Base-by-base conservation (phyloP, 1,140 invertebrate genomes). In the Drosophila repleta region DNA sequence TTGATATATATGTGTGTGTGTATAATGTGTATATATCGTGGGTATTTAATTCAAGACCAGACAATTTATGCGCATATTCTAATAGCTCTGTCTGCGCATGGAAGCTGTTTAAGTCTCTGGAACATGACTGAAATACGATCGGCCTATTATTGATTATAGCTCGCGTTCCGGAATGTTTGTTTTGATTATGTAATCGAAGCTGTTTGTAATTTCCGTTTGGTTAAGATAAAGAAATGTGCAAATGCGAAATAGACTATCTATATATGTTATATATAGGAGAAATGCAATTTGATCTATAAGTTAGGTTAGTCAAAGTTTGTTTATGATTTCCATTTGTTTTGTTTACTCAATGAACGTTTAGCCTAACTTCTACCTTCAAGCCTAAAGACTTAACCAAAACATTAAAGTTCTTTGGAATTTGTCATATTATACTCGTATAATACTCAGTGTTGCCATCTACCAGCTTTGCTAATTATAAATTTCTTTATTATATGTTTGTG, bases 61-160 rank as follows among this genome's bases (percentile, higher is more conserved):
- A 48, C 37, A 62, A 73, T 68, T 73, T 73, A 62, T 73, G 70
- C 57, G 57, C 65, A 68, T 68, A 73, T 73, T 56, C 32, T 62
- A 51, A 15, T 35, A 29, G 21, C 15, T 17, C 26, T 24, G 49
- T 51, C 57, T 73, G 37, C 70, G 49, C 70, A 65, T 68, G 70
- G 56, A 39, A 43, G 41, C 49, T 35, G 49, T 18, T 39, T 39
- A 41, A 32, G n/a, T 37, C 29, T 53, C 62, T 66, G 52, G 65
- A 62, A 71, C 61, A 65, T 71, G 53, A 51, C 62, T 71, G 68
- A 51, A 71, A 71, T 37, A 6, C 35, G 15, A 61, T 60, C 53
- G 56, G n/a, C 51, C 20, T 39, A 11, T 41, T 55, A 55, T 29
- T 61, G 45, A 69, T 63, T 35, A 48, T 35, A 26, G 39, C 29